Conservation (phyloP, 2,888 invertebrate species). For the Heliconius ethilla region DNA sequence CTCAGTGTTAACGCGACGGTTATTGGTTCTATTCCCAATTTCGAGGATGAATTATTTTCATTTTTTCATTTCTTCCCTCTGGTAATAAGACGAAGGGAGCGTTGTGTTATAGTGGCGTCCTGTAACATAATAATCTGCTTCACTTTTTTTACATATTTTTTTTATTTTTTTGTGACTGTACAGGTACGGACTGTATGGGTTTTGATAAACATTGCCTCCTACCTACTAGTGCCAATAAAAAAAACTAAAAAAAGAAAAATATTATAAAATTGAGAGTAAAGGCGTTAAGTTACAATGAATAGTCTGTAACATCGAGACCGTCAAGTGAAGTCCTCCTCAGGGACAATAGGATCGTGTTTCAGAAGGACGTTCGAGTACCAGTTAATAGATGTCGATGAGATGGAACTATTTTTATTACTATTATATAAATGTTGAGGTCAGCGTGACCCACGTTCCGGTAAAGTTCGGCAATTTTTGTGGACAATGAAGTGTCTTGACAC, state of each 20-base stretch:
- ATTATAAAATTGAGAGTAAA: neutral
- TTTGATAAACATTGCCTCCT: no score
- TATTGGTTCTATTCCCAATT: neutral
- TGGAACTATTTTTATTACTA: neutral
- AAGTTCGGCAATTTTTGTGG: no score
- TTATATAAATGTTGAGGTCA: no score
- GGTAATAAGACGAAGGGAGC: neutral
- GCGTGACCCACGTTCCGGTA: no score
- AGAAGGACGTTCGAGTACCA: neutral
- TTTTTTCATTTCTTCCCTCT: neutral
- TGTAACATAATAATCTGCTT: no score
- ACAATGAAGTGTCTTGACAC: no score
- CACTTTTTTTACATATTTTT: no score
- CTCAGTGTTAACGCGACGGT: neutral
- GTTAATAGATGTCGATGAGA: neutral
- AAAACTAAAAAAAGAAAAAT: no score
- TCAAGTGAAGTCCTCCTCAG: neutral
- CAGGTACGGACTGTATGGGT: no score
- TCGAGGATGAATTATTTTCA: neutral
- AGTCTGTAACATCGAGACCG: neutral
- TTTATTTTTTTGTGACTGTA: no score
- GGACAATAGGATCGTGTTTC: neutral
- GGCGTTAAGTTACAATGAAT: neutral
- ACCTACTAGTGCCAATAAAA: neutral
- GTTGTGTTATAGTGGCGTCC: neutral